These are phyloP conservation scores for Macrotus californicus DNA, from an alignment of 2,113 vertebrate genomes.

Conservation along the genomic window DNA sequence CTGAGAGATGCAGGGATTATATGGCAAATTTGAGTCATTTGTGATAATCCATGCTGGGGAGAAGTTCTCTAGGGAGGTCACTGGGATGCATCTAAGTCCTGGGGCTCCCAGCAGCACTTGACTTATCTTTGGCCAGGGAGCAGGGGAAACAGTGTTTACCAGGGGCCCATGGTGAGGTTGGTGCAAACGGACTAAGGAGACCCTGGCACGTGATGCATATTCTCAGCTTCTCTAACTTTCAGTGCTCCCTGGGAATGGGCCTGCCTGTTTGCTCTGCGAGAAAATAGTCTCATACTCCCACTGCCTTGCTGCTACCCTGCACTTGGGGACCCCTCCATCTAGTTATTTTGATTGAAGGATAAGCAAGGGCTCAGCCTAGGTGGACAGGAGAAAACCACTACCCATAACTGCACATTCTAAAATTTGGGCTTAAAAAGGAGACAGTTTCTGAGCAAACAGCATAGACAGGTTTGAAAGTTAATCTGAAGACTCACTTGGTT, in stretches of 20 bases:
- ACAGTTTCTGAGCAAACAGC: neutral
- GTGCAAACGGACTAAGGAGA: neutral
- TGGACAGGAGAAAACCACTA: neutral
- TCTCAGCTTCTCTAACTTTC: neutral
- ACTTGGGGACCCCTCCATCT: neutral
- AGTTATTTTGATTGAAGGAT: neutral
- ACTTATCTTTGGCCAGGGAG: neutral
- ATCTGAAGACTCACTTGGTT: constrained; percentile 71
- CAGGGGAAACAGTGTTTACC: neutral
- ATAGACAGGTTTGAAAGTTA: constrained; percentile 45
- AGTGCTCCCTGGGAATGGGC: neutral
- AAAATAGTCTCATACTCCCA: neutral
- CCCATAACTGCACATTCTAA: neutral
- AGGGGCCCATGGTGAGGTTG: neutral
- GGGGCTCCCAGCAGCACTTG: neutral
- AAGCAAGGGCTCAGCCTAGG: neutral
- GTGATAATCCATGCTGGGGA: neutral
- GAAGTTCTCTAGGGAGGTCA: neutral
- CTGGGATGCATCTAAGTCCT: neutral
- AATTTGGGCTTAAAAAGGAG: neutral
- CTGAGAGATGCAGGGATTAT: neutral
- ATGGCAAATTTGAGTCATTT: neutral
- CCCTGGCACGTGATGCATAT: neutral
- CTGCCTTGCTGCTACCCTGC: neutral
- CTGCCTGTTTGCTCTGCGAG: neutral